Conservation (phyloP, 1,140 invertebrate genomes). For the Hypsibius dujardini region DNA sequence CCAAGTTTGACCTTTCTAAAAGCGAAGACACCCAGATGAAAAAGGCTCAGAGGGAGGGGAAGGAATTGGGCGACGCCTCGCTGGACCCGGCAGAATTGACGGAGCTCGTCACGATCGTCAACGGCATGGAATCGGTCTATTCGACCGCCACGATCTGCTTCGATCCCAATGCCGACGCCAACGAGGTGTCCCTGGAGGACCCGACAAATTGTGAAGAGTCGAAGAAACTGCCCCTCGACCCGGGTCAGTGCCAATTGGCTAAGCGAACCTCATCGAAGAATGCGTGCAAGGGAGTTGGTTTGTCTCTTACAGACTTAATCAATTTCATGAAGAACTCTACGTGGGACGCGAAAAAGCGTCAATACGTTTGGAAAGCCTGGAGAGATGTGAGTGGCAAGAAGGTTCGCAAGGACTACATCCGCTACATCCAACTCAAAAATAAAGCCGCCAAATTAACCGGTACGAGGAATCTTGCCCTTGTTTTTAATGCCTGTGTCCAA, state of each 20-base stretch:
- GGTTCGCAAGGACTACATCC: conserved; percentile 27
- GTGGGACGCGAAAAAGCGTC: not conserved
- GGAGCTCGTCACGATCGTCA: not conserved
- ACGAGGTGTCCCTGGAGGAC: too few species aligned
- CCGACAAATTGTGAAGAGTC: not conserved
- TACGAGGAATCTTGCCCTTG: too few species aligned
- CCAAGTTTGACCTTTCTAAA: not conserved
- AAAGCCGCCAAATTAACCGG: conserved; percentile 29
- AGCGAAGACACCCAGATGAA: conserved; percentile 5
- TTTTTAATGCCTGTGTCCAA: too few species aligned
- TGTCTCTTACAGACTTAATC: too few species aligned
- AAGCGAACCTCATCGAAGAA: too few species aligned
- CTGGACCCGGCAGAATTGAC: not conserved
- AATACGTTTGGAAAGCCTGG: conserved; percentile 30
- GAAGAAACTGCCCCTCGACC: not conserved
- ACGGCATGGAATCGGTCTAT: conserved; percentile 55
- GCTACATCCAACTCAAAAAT: conserved; percentile 30
- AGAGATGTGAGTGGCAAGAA: conserved; percentile 28
- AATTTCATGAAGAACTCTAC: not conserved
- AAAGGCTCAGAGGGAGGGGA: not conserved
- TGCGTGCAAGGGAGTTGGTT: too few species aligned
- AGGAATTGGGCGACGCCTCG: not conserved
- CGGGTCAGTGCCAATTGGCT: not conserved
- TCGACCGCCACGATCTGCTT: conserved; percentile 59
- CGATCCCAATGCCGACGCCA: conserved; percentile 33